These are phyloP conservation scores for Rhingia rostrata DNA, from an alignment of 2,888 invertebrate species.

Conservation along the genomic window DNA sequence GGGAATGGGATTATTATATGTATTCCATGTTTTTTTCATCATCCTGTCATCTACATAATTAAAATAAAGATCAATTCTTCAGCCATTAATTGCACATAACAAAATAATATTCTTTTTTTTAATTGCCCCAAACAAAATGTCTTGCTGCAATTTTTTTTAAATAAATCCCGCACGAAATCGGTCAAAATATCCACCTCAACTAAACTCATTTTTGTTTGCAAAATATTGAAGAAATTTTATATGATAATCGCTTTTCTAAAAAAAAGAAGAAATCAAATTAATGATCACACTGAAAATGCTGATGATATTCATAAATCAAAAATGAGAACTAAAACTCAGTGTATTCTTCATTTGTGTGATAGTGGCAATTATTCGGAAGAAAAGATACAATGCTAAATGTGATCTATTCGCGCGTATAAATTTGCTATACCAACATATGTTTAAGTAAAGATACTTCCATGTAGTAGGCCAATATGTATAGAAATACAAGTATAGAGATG, in stretches of 20 bases:
- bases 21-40: too few species aligned
- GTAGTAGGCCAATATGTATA: background rate
- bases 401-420: constrained; percentile 45
- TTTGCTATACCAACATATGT: constrained; percentile 10
- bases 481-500: background rate
- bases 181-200: background rate
- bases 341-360: constrained; percentile 6
- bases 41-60: too few species aligned
- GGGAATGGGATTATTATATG: background rate
- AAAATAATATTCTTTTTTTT: background rate
- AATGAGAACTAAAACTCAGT: constrained; percentile 11
- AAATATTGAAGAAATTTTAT: constrained; percentile 22
- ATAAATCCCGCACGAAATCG: constrained; percentile 7
- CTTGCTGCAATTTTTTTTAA: background rate
- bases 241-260: constrained; percentile 5
- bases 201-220: background rate
- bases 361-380: constrained; percentile 18
- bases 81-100: background rate
- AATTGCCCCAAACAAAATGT: background rate
- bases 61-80: too few species aligned
- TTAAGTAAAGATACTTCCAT: background rate
- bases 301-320: constrained; percentile 57
- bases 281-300: constrained; percentile 46
- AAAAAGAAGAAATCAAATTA: constrained; percentile 37
- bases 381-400: constrained; percentile 25